phyloP scores from a whole-genome alignment of 2,797 vertebrate species.

The Phrynocephalus guinanensis region DNA sequence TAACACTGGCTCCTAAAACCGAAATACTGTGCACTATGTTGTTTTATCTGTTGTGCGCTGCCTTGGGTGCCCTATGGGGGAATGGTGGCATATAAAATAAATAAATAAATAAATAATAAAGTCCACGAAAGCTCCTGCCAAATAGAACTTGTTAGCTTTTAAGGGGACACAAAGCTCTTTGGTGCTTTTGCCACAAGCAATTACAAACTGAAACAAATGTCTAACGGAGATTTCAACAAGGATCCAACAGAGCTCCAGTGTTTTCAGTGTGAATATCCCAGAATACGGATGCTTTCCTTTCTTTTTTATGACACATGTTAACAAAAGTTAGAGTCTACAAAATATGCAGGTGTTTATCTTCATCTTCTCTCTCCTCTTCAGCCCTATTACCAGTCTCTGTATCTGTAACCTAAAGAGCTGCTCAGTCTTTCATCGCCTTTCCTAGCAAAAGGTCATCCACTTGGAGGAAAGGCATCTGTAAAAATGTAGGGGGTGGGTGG shows the following conservation, averaged over 20 bases:
- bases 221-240: too few species aligned
- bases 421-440: conserved; percentile 54
- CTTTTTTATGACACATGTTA: not conserved
- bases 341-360: conserved; percentile 2
- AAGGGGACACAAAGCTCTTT: not conserved
- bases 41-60: too few species aligned
- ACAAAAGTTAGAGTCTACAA: not conserved
- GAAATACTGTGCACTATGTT: too few species aligned
- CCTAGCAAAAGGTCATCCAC: conserved; percentile 23
- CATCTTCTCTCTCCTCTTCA: not conserved
- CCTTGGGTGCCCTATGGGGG: too few species aligned
- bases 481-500: not conserved
- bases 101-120: too few species aligned
- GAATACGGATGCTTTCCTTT: not conserved
- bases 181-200: too few species aligned
- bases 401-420: conserved; percentile 33
- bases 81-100: too few species aligned
- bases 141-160: too few species aligned
- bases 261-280: not conserved
- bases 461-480: conserved; percentile 43
- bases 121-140: too few species aligned
- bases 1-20: not conserved
- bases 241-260: not conserved
- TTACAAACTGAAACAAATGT: too few species aligned
- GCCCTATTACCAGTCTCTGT: not conserved